phyloP scores from a whole-genome alignment of 1,140 invertebrate species.

The Drosophila takahashii region DNA sequence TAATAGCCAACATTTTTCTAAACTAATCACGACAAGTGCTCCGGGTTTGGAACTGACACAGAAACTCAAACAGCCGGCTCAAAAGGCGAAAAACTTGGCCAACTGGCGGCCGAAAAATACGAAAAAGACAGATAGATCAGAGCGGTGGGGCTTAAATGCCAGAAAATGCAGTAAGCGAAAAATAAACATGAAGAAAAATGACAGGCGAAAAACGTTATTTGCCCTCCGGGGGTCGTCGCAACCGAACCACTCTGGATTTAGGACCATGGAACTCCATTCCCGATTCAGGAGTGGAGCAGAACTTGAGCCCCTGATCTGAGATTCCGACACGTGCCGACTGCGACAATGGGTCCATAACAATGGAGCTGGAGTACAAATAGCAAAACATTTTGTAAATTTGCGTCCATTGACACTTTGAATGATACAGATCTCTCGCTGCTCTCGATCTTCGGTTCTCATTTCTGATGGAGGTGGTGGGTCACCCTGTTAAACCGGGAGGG shows the following conservation, averaged over 20 bases:
- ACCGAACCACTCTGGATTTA: neutral
- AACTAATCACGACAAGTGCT: slow-evolving; percentile 68
- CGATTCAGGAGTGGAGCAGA: slow-evolving; percentile 35
- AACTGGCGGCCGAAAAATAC: slow-evolving; percentile 6
- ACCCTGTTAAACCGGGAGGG: slow-evolving; percentile 32
- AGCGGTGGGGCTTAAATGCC: slow-evolving; percentile 42
- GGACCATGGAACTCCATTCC: slow-evolving; percentile 8
- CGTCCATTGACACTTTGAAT: slow-evolving; percentile 42
- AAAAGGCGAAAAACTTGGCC: slow-evolving; percentile 16
- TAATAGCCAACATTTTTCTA: slow-evolving; percentile 69
- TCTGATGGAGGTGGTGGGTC: slow-evolving; percentile 16
- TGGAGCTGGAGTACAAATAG: slow-evolving; percentile 23
- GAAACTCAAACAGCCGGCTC: slow-evolving; percentile 38
- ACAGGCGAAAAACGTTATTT: slow-evolving; percentile 40
- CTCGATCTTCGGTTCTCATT: slow-evolving; percentile 4
- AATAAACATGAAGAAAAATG: slow-evolving; percentile 55
- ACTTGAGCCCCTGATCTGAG: slow-evolving; percentile 30
- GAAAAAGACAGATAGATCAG: slow-evolving; percentile 44
- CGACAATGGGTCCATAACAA: slow-evolving; percentile 34
- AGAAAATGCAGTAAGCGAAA: slow-evolving; percentile 51
- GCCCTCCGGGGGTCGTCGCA: slow-evolving; percentile 37
- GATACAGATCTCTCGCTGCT: slow-evolving; percentile 40
- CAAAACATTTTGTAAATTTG: slow-evolving; percentile 46
- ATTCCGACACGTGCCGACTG: slow-evolving; percentile 41
- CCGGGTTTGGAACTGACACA: slow-evolving; percentile 44